Evolutionary conservation across 2,113 vertebrate species (phyloP), one percentile per base, ranked within the genome.

Genomic region (Anas platyrhynchos): DNA sequence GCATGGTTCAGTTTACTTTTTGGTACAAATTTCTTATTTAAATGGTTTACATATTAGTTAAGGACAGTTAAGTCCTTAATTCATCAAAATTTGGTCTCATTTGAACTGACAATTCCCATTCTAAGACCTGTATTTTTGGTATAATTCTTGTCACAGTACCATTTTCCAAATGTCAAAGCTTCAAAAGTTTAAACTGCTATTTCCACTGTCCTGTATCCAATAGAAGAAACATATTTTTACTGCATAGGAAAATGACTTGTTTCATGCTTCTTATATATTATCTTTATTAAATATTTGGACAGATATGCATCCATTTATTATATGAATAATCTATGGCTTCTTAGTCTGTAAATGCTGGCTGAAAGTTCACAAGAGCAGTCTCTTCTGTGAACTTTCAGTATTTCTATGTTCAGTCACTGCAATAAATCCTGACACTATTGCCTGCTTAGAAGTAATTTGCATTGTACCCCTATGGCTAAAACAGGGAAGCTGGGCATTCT

Each of bases 321-420:
- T 84, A 82, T 87, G 79, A 93, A 80, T 95, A 65, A 87, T 52
- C 91, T 95, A 69, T 91, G 91, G 94, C 54, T 92, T 93, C 58
- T 90, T 94, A 67, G 23, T 91, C 88, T 87, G 89, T 43, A 93
- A 94, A 92, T 50, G 58, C 44, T 91, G 34, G 44, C 72, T 76
- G 81, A 85, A 94, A 89, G 69, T 82, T 97, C 83, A 95, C 8
- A 0, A 84, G 73, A 91, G 43, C 77, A 87, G 86, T 66, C 71
- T 86, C 93, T 95, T 89, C 83, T 93, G 91, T 92, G 95, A 97
- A 94, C 95, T 93, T 93, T 87, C 77, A 76, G 20, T 87, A 61
- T 87, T 86, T 74, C 0, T 82, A 79, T 86, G 9, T 84, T 91
- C 91, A 82, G 32, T 65, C 65, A 76, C 34, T 31, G 62, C 58